Conservation (phyloP, 2,113 vertebrate genomes). For the Pongo abelii region DNA sequence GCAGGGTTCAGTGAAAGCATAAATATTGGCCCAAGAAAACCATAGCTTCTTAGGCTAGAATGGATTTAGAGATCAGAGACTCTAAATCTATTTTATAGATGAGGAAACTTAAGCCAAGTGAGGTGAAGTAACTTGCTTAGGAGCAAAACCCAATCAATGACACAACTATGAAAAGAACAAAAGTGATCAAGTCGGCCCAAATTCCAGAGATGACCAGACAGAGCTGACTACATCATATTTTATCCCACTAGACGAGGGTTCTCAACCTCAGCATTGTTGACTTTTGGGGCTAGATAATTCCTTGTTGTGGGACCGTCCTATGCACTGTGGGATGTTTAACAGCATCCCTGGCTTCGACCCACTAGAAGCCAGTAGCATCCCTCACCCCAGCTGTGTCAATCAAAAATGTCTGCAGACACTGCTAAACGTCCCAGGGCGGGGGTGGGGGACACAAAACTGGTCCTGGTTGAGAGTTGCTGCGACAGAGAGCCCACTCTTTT, state of each 20-base stretch:
- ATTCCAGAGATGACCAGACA: neutral
- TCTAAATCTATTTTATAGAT: neutral
- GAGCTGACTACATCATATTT: fast-evolving
- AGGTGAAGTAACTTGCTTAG: neutral
- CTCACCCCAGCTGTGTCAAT: neutral
- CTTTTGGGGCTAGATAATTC: neutral
- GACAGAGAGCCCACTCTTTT: neutral
- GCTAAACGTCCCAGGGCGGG: neutral
- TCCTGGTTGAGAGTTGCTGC: neutral
- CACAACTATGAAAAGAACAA: neutral
- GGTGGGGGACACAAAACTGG: neutral
- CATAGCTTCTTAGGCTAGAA: neutral
- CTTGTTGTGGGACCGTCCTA: neutral
- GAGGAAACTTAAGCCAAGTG: neutral
- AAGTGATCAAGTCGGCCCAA: neutral
- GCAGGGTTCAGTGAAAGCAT: neutral
- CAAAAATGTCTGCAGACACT: neutral
- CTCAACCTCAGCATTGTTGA: neutral
- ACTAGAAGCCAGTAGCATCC: neutral
- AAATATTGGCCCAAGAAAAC: neutral
- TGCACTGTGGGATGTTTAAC: neutral
- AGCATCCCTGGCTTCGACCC: neutral
- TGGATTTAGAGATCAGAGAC: neutral
- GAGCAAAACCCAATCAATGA: neutral
- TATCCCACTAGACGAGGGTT: neutral